Conservation (phyloP, 2,113 vertebrate genomes). For the Brevimyrus niger region DNA sequence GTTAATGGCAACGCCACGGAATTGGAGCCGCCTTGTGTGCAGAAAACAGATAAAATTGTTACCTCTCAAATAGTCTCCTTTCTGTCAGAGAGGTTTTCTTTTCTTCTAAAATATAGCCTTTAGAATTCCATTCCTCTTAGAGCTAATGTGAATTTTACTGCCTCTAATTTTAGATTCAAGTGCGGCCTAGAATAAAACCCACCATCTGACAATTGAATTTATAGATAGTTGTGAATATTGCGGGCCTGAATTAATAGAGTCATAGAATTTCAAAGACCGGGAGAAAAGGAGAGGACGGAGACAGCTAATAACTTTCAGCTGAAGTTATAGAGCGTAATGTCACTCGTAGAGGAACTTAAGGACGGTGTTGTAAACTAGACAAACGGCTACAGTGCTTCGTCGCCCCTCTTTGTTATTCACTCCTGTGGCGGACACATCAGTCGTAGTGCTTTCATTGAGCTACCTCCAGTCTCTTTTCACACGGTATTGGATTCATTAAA, state of each 20-base stretch:
- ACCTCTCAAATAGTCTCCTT: slow-evolving; percentile 85
- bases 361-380: slow-evolving; percentile 27
- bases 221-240: slow-evolving; percentile 95
- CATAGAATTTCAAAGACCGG: slow-evolving; percentile 74
- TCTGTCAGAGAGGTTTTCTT: slow-evolving; percentile 86
- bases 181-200: slow-evolving; percentile 78
- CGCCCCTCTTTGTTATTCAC: slow-evolving; percentile 22
- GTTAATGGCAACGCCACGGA: slow-evolving; percentile 82
- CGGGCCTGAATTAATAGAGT: slow-evolving; percentile 87
- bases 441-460: neutral
- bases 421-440: slow-evolving; percentile 8
- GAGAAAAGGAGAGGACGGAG: slow-evolving; percentile 64
- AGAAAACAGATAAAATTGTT: slow-evolving; percentile 93
- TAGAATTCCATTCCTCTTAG: slow-evolving; percentile 77
- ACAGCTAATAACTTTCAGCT: slow-evolving; percentile 59
- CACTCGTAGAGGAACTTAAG: slow-evolving; percentile 34
- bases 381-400: slow-evolving; percentile 3
- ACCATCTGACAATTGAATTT: slow-evolving; percentile 91
- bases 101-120: slow-evolving; percentile 79
- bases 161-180: slow-evolving; percentile 90
- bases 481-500: slow-evolving; percentile 12
- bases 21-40: slow-evolving; percentile 69
- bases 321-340: slow-evolving; percentile 39
- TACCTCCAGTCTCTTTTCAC: neutral
- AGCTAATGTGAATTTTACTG: slow-evolving; percentile 94